Evolutionary conservation across 1,140 invertebrate species (phyloP).

Genomic region (Calliopsis andreniformis): DNA sequence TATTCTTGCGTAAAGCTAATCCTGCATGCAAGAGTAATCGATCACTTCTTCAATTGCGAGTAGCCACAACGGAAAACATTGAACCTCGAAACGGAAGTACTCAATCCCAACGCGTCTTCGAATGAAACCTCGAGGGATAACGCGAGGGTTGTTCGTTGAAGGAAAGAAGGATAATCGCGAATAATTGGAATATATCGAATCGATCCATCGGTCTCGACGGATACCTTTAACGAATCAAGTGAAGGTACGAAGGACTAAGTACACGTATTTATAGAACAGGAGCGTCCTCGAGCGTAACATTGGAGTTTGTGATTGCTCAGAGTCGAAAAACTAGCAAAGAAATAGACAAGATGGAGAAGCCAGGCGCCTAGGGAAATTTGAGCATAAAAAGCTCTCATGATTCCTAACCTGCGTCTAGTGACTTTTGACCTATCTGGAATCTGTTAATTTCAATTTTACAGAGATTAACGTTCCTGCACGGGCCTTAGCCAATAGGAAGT

Average conservation of each 20-base stretch:
- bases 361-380: constrained; percentile 28
- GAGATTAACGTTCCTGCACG: constrained; percentile 42
- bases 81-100: too few species aligned
- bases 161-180: constrained; percentile 6
- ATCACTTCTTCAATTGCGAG: too few species aligned
- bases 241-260: too few species aligned
- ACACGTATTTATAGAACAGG: too few species aligned
- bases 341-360: background rate
- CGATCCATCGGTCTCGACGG: constrained; percentile 10
- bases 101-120: too few species aligned
- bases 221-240: background rate
- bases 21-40: too few species aligned
- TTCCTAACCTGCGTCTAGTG: too few species aligned
- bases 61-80: too few species aligned
- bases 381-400: too few species aligned
- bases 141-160: too few species aligned
- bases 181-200: constrained; percentile 55
- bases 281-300: background rate
- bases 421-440: constrained; percentile 28
- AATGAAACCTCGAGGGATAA: too few species aligned
- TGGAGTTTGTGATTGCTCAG: background rate
- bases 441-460: constrained; percentile 52
- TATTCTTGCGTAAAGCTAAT: too few species aligned
- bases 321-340: background rate
- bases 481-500: background rate